Conservation (phyloP, 2,113 vertebrate species). For the Myocastor coypus region DNA sequence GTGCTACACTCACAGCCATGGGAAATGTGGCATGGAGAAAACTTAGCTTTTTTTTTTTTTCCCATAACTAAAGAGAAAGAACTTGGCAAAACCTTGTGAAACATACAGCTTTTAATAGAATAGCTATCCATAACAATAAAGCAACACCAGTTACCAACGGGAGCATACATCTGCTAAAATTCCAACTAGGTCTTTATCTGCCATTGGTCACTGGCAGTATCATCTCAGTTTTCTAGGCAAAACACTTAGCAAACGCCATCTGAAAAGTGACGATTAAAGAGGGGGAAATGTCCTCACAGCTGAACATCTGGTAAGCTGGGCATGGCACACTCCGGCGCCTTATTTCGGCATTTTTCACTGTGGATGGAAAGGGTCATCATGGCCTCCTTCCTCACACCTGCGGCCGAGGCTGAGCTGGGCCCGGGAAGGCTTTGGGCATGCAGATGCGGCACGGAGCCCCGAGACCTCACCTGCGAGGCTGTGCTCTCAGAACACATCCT, state of each 20-base stretch:
- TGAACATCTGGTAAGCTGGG: not conserved
- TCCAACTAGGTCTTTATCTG: not conserved
- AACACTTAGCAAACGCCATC: not conserved
- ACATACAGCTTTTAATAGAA: not conserved
- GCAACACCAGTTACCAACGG: not conserved
- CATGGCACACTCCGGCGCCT: not conserved
- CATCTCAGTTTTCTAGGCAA: not conserved
- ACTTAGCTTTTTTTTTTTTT: not conserved
- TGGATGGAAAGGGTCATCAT: not conserved
- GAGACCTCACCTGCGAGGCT: not conserved
- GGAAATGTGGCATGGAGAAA: not conserved
- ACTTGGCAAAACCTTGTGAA: not conserved
- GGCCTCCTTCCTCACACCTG: not conserved
- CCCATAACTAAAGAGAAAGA: not conserved
- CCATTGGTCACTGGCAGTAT: not conserved
- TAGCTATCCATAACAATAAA: not conserved
- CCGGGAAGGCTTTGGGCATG: not conserved
- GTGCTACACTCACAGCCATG: not conserved
- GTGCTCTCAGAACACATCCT: not conserved
- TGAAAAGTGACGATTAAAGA: not conserved
- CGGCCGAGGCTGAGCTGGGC: not conserved
- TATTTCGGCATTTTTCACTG: not conserved
- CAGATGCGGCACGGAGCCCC: rapidly evolving
- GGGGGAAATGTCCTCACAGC: too few relatives aligned
- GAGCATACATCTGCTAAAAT: too few relatives aligned